These are phyloP conservation scores for Scelioninae gen. 1 DNA, from an alignment of 2,888 invertebrate genomes.

Conservation along the genomic window DNA sequence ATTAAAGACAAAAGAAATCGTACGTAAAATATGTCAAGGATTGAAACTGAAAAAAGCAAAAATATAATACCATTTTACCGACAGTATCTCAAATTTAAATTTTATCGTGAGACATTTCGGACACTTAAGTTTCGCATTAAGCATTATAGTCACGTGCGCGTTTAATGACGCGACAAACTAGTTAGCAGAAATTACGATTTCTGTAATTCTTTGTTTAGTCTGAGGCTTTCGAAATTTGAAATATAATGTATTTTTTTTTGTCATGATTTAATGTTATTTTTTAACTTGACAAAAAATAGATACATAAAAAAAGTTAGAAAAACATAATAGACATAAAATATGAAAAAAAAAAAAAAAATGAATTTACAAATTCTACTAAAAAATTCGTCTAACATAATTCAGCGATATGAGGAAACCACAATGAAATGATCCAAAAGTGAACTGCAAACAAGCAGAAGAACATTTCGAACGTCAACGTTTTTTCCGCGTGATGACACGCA, in stretches of 20 bases:
- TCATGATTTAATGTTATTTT: too few relatives aligned
- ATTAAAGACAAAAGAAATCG: too few relatives aligned
- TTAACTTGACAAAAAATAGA: too few relatives aligned
- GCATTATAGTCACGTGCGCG: slow-evolving; percentile 25
- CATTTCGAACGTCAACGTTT: too few relatives aligned
- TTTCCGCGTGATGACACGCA: slow-evolving; percentile 5
- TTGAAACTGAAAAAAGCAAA: neutral
- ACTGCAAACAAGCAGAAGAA: too few relatives aligned
- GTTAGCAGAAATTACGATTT: slow-evolving; percentile 39
- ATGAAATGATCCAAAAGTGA: too few relatives aligned
- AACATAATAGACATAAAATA: too few relatives aligned
- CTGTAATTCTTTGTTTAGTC: slow-evolving; percentile 4
- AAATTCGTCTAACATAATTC: too few relatives aligned
- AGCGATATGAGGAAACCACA: too few relatives aligned
- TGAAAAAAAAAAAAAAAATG: too few relatives aligned
- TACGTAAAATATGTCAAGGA: slow-evolving; percentile 1
- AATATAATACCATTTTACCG: neutral
- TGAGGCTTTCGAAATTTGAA: slow-evolving; percentile 9
- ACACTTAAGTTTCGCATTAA: slow-evolving; percentile 15
- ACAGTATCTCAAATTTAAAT: slow-evolving; percentile 36
- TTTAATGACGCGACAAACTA: slow-evolving; percentile 36
- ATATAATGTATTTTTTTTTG: neutral
- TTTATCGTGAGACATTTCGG: slow-evolving; percentile 40
- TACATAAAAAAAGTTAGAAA: too few relatives aligned
- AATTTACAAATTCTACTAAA: too few relatives aligned